Evolutionary conservation across 2,113 vertebrate genomes (phyloP).

Genomic region (Conger conger): DNA sequence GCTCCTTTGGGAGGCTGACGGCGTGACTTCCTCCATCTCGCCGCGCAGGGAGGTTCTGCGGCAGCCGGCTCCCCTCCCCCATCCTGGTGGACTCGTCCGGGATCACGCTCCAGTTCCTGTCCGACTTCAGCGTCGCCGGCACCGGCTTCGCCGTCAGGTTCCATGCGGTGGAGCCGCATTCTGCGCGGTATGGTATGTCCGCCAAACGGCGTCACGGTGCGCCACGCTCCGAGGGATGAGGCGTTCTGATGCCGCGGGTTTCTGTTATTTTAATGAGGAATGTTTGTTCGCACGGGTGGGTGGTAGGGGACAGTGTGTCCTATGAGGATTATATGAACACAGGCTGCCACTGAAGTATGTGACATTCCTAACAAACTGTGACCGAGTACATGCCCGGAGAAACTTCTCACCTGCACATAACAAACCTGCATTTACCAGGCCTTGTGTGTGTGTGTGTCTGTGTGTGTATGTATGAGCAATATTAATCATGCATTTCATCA

Average conservation of each 20-base stretch:
- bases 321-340: background rate
- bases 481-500: background rate
- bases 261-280: background rate
- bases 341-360: background rate
- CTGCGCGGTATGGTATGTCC: constrained; percentile 58
- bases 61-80: constrained; percentile 52
- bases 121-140: constrained; percentile 66
- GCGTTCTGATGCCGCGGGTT: background rate
- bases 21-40: background rate
- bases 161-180: constrained; percentile 56
- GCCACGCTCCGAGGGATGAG: background rate
- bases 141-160: constrained; percentile 74
- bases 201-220: background rate
- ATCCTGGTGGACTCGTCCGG: constrained; percentile 65
- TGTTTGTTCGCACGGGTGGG: background rate
- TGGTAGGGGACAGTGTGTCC: background rate
- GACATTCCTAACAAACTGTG: background rate
- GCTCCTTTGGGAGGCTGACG: background rate
- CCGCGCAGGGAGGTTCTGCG: constrained; percentile 76
- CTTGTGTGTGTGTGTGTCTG: background rate
- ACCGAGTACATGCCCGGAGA: background rate
- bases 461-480: background rate
- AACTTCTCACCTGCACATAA: background rate
- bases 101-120: constrained; percentile 73
- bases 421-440: background rate